Conservation (phyloP, 2,888 invertebrate genomes). For the Euzetes globulus region DNA sequence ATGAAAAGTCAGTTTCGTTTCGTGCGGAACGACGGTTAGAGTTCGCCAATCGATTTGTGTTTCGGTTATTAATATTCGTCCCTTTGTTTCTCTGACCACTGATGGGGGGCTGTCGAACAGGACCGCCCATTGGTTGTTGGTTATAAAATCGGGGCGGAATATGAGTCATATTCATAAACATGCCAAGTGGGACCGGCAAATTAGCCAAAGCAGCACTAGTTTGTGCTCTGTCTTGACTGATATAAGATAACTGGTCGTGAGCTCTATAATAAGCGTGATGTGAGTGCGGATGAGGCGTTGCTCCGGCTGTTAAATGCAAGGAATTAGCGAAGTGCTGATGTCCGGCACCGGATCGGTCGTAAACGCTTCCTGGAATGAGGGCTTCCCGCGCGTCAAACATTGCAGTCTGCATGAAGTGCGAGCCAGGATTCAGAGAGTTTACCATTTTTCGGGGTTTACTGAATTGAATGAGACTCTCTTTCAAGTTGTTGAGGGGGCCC, state of each 20-base stretch:
- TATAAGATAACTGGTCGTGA: conserved; percentile 84
- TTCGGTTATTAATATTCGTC: conserved; percentile 7
- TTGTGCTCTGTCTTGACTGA: conserved; percentile 63
- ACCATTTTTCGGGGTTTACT: conserved; percentile 93
- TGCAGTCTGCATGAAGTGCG: conserved; percentile 94
- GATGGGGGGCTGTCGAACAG: conserved; percentile 1
- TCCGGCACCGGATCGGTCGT: conserved; percentile 47
- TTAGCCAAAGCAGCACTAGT: conserved; percentile 54
- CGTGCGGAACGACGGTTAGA: not conserved
- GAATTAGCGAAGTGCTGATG: not conserved
- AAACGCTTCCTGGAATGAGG: conserved; percentile 83
- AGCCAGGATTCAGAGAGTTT: conserved; percentile 87
- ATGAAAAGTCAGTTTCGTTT: conserved; percentile 24
- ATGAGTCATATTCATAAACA: conserved; percentile 83
- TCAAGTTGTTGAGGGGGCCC: conserved; percentile 92
- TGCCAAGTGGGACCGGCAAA: conserved; percentile 87
- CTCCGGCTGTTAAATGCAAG: conserved; percentile 15
- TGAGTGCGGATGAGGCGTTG: not conserved
- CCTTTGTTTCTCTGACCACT: conserved; percentile 14
- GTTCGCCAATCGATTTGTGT: not conserved
- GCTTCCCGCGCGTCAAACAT: conserved; percentile 96
- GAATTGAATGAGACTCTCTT: conserved; percentile 92
- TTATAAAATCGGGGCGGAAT: conserved; percentile 68
- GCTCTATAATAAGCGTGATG: conserved; percentile 56
- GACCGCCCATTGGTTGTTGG: conserved; percentile 54